Evolutionary conservation across 2,797 vertebrate species (phyloP), one percentile per base, ranked within the genome.

Genomic region (Coendou prehensilis): DNA sequence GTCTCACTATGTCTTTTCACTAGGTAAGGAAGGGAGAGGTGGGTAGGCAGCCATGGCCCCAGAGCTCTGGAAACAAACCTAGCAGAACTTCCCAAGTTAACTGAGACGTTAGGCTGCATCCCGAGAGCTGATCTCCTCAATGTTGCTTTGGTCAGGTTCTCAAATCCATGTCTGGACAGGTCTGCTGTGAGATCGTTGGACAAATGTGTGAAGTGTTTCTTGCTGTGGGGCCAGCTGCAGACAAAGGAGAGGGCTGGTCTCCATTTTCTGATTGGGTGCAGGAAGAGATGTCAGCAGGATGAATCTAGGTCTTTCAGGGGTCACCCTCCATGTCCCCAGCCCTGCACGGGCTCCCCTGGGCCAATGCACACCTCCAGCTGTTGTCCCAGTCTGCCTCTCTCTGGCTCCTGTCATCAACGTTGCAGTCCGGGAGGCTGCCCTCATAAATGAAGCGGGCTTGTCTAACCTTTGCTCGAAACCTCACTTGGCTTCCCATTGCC

Each of bases 91-190:
- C 61, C 30, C 5, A 69, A 30, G 41, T 10, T 18, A 33, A 26
- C 50, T 1, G 23, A 11, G 69, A 20, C 0, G 1, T 6, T 4
- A 1, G 1, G 30, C 61, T 28, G 54, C 1, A 4, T n/a, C 54
- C 83, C 10, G 63, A 73, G 23, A n/a, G 79, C 84, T 17, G 47
- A 28, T 3, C 59, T 17, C 23, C 45, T 33, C 0, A 1, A 6
- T 0, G 56, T 3, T 17, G 17, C n/a, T 45, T 52, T 1, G 0
- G 9, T 14, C 15, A 2, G 26, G 9, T 30, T 54, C 76, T 93
- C 67, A 33, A 1, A 45, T 22, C 33, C 0, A 5, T 6, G 23
- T n/a, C 26, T 45, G 56, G 45, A 8, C 0, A 7, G 56, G 18
- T 75, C 59, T 67, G 41, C 50, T 61, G 15, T 23, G 87, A 61